Conservation (phyloP, 2,888 invertebrate species). For the Cheilosia vulpina region DNA sequence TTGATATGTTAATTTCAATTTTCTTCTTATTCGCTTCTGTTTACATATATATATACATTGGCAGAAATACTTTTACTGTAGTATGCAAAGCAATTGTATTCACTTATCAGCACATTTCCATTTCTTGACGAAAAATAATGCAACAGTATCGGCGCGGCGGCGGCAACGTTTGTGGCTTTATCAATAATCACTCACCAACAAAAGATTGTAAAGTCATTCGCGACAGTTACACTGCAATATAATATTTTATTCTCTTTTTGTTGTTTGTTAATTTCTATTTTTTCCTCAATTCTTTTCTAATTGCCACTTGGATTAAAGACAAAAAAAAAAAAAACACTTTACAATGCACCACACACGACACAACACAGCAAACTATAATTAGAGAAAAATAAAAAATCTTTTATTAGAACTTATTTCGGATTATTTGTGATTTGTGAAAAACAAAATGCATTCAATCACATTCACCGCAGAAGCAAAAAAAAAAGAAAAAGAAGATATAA, state of each 20-base stretch:
- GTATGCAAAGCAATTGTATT: constrained; percentile 32
- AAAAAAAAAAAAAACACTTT: constrained; percentile 7
- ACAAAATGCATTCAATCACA: constrained; percentile 4
- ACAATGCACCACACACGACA: constrained; percentile 28
- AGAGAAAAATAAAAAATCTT: constrained; percentile 18
- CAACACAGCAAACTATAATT: constrained; percentile 27
- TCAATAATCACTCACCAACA: constrained; percentile 65
- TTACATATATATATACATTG: background rate
- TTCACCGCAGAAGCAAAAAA: constrained; percentile 9
- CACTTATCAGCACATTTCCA: constrained; percentile 43
- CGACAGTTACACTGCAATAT: constrained; percentile 47
- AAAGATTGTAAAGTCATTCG: constrained; percentile 43
- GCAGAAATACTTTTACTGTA: constrained; percentile 10
- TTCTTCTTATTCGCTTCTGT: constrained; percentile 5
- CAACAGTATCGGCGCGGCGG: constrained; percentile 18
- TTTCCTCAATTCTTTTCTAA: constrained; percentile 25
- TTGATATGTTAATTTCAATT: background rate
- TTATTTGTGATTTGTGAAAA: constrained; percentile 9
- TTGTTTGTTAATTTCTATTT: constrained; percentile 6
- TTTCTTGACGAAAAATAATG: constrained; percentile 20
- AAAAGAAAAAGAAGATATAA: background rate
- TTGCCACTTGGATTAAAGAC: constrained; percentile 7
- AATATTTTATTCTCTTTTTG: constrained; percentile 1
- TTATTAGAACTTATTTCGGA: constrained; percentile 20
- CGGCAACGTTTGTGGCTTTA: constrained; percentile 49